These are phyloP conservation scores for Tychaedon coryphoeus DNA, from an alignment of 2,113 vertebrate species.

Conservation along the genomic window DNA sequence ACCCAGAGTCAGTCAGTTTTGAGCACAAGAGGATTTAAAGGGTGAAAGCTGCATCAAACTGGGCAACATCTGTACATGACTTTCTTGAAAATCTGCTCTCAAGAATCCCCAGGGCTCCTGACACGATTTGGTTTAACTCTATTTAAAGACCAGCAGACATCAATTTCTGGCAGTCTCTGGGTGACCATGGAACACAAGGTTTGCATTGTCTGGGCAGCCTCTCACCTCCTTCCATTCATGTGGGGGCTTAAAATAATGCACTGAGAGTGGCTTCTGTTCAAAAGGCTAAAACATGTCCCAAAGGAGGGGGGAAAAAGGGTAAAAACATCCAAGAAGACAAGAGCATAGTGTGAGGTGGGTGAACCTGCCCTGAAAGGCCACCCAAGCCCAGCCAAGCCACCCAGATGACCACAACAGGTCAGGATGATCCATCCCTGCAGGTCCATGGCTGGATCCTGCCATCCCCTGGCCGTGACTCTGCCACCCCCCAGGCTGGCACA, in stretches of 20 bases:
- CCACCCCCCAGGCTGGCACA: not conserved
- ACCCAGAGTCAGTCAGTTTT: not conserved
- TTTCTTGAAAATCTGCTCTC: not conserved
- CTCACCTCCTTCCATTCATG: not conserved
- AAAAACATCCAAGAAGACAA: not conserved
- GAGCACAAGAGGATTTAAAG: not conserved
- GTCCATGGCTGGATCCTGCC: rapidly evolving
- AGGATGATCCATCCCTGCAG: not conserved
- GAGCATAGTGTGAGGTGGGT: not conserved
- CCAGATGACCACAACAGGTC: not conserved
- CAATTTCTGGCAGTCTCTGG: not conserved
- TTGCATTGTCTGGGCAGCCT: not conserved
- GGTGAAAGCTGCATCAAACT: not conserved
- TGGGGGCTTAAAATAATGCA: not conserved
- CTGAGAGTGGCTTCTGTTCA: not conserved
- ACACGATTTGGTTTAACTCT: not conserved
- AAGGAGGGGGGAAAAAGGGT: not conserved
- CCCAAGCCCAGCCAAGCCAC: not conserved
- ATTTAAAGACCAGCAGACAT: not conserved
- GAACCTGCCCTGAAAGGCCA: not conserved
- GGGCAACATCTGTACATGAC: not conserved
- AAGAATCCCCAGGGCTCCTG: not conserved
- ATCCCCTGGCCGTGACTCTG: not conserved
- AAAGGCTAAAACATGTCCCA: not conserved
- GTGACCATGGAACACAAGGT: not conserved